Conservation (phyloP, 2,797 vertebrate species). For the Cynodonichthys magdalenae region DNA sequence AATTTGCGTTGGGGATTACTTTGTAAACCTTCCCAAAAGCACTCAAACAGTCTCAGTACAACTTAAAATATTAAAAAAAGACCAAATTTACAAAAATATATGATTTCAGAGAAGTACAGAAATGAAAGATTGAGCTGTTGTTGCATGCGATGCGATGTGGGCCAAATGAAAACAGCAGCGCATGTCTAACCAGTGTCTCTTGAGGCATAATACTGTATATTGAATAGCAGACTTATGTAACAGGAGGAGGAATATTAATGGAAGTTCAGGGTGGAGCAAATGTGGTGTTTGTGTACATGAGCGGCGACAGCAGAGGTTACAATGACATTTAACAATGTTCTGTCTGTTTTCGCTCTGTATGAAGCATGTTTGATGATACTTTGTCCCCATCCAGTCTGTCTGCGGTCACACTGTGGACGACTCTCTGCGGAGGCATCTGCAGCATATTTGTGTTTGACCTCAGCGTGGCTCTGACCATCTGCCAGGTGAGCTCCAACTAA, state of each 20-base stretch:
- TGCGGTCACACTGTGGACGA: neutral
- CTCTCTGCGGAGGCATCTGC: neutral
- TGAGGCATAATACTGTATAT: conserved; percentile 58
- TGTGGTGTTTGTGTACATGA: conserved; percentile 36
- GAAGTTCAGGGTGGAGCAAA: conserved; percentile 46
- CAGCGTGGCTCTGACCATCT: conserved; percentile 23
- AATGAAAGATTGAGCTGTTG: conserved; percentile 4
- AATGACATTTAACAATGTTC: conserved; percentile 2
- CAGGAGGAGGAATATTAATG: conserved; percentile 71
- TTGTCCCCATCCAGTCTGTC: conserved; percentile 4
- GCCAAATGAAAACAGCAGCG: conserved; percentile 22
- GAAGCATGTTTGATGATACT: conserved; percentile 17
- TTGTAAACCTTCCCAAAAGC: neutral
- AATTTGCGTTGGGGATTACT: too few species aligned
- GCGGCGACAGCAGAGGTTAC: conserved; percentile 9
- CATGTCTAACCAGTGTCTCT: conserved; percentile 39
- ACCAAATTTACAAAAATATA: neutral
- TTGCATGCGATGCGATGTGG: conserved; percentile 11
- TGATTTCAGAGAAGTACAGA: too few species aligned
- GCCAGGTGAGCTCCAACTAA: conserved; percentile 21
- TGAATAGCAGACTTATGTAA: conserved; percentile 71
- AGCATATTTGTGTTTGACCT: conserved; percentile 25
- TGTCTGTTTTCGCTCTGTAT: conserved; percentile 10
- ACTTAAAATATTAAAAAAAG: neutral
- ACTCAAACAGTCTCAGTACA: neutral